phyloP scores from a whole-genome alignment of 2,888 invertebrate species.

The Lithophane semibrunnea region DNA sequence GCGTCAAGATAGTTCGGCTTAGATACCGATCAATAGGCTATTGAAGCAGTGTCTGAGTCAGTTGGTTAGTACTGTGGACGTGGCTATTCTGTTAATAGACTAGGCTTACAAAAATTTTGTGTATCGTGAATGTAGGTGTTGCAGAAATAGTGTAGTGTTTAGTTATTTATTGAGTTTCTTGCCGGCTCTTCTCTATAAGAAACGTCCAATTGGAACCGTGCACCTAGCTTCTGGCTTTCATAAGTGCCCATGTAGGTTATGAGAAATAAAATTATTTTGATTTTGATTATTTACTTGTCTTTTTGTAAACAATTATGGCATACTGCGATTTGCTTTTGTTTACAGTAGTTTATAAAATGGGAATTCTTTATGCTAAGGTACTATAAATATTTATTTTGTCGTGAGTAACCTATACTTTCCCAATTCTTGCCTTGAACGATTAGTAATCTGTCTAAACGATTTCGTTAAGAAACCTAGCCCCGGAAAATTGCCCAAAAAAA shows the following conservation, averaged over 20 bases:
- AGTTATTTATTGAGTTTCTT: too few relatives aligned
- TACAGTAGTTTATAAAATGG: neutral
- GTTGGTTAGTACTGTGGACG: constrained; percentile 51
- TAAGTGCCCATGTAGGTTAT: too few relatives aligned
- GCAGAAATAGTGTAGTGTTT: neutral
- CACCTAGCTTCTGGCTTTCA: too few relatives aligned
- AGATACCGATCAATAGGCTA: constrained; percentile 64
- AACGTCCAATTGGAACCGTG: too few relatives aligned
- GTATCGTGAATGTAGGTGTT: neutral
- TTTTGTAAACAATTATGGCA: neutral
- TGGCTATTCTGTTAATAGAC: constrained; percentile 46
- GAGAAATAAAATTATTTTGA: too few relatives aligned
- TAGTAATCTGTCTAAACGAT: neutral
- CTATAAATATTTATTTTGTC: neutral
- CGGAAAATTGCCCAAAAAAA: neutral
- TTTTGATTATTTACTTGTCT: neutral
- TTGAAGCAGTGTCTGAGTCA: constrained; percentile 55
- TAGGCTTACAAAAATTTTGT: neutral
- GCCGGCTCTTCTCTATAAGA: too few relatives aligned
- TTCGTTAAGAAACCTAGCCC: neutral
- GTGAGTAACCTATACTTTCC: neutral
- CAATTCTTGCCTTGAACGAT: neutral
- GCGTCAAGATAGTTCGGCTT: constrained; percentile 59
- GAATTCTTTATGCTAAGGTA: neutral
- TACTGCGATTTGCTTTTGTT: neutral